Evolutionary conservation across 2,888 invertebrate genomes (phyloP).

Genomic region (Sylvicola cinctus): DNA sequence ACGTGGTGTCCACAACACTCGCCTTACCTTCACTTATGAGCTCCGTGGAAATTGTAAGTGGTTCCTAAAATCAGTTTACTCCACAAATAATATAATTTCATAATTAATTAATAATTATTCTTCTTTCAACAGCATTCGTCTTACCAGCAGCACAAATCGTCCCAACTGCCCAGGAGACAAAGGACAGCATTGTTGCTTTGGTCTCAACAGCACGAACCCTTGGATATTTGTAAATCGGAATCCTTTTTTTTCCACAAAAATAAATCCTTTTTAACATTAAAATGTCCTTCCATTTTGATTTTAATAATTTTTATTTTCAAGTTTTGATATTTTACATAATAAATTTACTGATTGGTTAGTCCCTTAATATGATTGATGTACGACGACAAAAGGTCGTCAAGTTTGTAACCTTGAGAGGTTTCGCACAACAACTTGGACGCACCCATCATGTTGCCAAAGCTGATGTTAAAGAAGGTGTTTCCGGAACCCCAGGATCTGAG

Average conservation of each 20-base stretch:
- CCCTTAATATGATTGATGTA: slow-evolving; percentile 39
- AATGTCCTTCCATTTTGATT: no score
- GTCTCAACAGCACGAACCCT: not conserved
- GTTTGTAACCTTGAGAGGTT: slow-evolving; percentile 85
- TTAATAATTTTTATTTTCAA: no score
- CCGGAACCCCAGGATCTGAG: slow-evolving; percentile 92
- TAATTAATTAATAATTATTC: no score
- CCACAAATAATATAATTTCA: no score
- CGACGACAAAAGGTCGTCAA: slow-evolving; percentile 87
- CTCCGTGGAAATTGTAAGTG: slow-evolving; percentile 35
- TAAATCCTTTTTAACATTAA: no score
- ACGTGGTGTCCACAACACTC: slow-evolving; percentile 40
- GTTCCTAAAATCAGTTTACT: no score
- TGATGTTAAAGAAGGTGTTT: slow-evolving; percentile 86
- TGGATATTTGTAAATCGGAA: not conserved
- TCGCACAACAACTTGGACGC: slow-evolving; percentile 78
- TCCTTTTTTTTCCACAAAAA: no score
- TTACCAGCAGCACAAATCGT: slow-evolving; percentile 43
- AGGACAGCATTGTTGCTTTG: slow-evolving; percentile 1
- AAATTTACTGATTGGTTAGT: no score
- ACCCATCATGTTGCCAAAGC: slow-evolving; percentile 82
- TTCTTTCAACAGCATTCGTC: slow-evolving; percentile 34
- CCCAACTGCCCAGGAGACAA: slow-evolving; percentile 38
- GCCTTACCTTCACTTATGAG: slow-evolving; percentile 46
- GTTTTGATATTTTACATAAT: no score